Conservation (phyloP, 2,888 invertebrate species). For the Rugalucina vietnamica region DNA sequence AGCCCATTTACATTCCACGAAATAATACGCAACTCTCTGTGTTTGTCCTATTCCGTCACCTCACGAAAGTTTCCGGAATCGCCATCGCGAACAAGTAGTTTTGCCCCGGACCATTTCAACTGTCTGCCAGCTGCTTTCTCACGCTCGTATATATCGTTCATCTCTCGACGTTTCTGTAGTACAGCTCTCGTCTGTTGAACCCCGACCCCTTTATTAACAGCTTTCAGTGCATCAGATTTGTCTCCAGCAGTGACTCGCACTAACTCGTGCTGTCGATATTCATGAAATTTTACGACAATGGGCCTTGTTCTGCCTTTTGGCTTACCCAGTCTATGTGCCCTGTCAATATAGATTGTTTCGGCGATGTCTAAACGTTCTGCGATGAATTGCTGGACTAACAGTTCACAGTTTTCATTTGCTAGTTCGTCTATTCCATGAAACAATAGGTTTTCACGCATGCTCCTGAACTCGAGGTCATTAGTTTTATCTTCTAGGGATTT, state of each 20-base stretch:
- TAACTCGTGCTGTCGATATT: slow-evolving; percentile 3
- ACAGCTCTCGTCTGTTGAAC: slow-evolving; percentile 11
- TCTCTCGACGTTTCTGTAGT: not conserved
- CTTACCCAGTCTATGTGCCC: slow-evolving; percentile 5
- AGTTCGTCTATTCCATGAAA: slow-evolving; percentile 4
- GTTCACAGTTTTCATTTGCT: slow-evolving; percentile 13
- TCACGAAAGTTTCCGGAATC: not conserved
- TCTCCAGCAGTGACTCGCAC: not conserved
- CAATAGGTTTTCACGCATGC: slow-evolving; percentile 12
- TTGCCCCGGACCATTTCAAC: slow-evolving; percentile 8
- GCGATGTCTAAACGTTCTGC: not conserved
- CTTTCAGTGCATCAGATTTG: not conserved
- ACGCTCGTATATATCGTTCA: not conserved
- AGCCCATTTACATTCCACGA: slow-evolving; percentile 17
- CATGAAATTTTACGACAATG: slow-evolving; percentile 11
- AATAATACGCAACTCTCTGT: not conserved
- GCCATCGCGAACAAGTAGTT: not conserved
- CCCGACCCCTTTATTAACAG: slow-evolving; percentile 3
- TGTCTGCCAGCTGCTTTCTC: not conserved
- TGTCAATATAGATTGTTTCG: not conserved
- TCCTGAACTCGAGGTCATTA: not conserved
- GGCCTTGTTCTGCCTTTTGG: not conserved
- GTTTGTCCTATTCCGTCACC: slow-evolving; percentile 1
- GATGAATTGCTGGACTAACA: not conserved
- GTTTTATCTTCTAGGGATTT: not conserved